Percentiles rank a stretch among this genome's conserved stretches.
These are phyloP conservation scores for Platyscapa corneri DNA, from an alignment of 1,140 invertebrate species.

Conservation along the genomic window DNA sequence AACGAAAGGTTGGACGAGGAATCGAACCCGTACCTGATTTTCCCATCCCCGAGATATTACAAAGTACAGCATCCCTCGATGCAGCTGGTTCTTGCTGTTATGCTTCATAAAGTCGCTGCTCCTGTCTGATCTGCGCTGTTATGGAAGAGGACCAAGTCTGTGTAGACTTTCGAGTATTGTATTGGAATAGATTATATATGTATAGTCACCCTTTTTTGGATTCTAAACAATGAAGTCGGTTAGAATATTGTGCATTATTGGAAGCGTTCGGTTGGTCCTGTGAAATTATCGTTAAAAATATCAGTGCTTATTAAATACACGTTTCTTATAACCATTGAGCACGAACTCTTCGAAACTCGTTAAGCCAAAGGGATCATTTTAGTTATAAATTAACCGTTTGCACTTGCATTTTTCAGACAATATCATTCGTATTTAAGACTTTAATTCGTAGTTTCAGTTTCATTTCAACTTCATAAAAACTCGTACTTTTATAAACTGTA, in stretches of 20 bases:
- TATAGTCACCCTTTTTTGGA: not conserved
- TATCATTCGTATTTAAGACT: not conserved
- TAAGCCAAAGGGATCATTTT: too few species aligned
- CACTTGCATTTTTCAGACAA: not conserved
- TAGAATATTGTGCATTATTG: not conserved
- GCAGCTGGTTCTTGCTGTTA: conserved; percentile 28
- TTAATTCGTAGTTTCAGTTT: too few species aligned
- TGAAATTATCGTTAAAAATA: not conserved
- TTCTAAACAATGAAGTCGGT: not conserved
- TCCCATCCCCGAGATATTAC: conserved; percentile 41
- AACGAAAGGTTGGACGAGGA: not conserved
- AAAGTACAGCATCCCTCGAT: conserved; percentile 25
- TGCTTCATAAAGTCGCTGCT: not conserved
- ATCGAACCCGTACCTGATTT: conserved; percentile 29
- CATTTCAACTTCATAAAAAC: too few species aligned
- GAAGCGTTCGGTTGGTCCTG: not conserved
- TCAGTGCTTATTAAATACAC: not conserved
- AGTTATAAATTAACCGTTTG: not conserved
- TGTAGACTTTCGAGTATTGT: not conserved
- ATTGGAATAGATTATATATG: conserved; percentile 10
- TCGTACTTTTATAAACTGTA: too few species aligned
- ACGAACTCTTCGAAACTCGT: too few species aligned
- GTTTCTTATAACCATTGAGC: too few species aligned
- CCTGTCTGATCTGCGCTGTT: not conserved
- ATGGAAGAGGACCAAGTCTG: not conserved